These are phyloP conservation scores for Scaptomyza parva DNA, from an alignment of 2,888 invertebrate species.

Conservation along the genomic window DNA sequence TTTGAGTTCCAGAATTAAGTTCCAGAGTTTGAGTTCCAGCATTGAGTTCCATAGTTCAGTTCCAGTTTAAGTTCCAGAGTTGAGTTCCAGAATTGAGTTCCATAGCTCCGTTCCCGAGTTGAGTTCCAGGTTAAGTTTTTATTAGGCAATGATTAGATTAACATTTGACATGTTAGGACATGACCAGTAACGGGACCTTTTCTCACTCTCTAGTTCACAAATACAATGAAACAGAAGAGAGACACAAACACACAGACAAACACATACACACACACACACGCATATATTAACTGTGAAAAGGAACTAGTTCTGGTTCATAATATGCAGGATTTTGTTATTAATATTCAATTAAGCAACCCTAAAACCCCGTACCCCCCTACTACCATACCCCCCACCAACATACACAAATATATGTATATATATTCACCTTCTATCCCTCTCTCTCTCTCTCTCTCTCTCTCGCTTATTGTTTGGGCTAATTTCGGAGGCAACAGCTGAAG, in stretches of 20 bases:
- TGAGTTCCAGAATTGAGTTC: too few species aligned
- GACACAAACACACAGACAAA: not conserved
- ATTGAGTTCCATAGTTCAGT: too few species aligned
- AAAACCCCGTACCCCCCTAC: not conserved
- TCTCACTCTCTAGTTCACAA: slow-evolving; percentile 5
- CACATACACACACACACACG: slow-evolving; percentile 3
- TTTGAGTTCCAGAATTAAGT: too few species aligned
- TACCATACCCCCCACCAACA: not conserved
- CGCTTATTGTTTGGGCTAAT: slow-evolving; percentile 21
- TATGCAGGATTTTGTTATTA: slow-evolving; percentile 78
- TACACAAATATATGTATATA: too few species aligned
- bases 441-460: too few species aligned
- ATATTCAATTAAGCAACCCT: slow-evolving; percentile 73
- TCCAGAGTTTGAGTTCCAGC: too few species aligned
- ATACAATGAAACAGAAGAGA: slow-evolving; percentile 18
- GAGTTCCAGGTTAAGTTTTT: too few species aligned
- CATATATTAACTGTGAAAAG: slow-evolving; percentile 48
- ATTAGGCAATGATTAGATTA: slow-evolving; percentile 68
- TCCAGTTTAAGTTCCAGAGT: slow-evolving; percentile 5
- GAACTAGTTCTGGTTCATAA: slow-evolving; percentile 40
- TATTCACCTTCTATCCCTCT: too few species aligned
- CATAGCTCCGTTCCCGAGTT: too few species aligned
- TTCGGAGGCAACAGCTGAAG: not conserved
- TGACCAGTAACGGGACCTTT: not conserved
- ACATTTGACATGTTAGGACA: slow-evolving; percentile 57